phyloP scores from a whole-genome alignment of 2,888 invertebrate genomes.

The Hypena proboscidalis region DNA sequence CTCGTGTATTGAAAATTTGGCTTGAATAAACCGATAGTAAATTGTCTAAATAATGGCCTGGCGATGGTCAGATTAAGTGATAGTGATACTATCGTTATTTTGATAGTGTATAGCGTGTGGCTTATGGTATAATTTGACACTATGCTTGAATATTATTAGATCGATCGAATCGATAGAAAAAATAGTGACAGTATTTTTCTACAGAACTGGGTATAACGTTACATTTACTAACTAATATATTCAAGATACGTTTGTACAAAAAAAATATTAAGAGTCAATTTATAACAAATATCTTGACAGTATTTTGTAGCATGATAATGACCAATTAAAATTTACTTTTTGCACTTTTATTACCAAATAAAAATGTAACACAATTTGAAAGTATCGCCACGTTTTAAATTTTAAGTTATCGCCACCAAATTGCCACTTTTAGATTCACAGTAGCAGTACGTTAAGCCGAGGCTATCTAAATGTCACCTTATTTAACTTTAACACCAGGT shows the following conservation, averaged over 20 bases:
- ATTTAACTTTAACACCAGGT: slow-evolving; percentile 78
- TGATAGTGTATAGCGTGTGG: slow-evolving; percentile 2
- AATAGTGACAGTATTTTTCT: background rate
- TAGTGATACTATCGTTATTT: slow-evolving; percentile 3
- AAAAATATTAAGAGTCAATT: no score
- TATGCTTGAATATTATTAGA: background rate
- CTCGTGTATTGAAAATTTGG: slow-evolving; percentile 9
- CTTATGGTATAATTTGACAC: background rate
- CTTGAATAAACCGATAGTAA: background rate
- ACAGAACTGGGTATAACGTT: background rate
- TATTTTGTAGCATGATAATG: no score
- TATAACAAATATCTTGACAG: no score
- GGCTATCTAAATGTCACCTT: slow-evolving; percentile 72
- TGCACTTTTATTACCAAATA: no score
- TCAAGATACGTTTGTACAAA: no score
- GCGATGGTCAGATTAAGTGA: slow-evolving; percentile 1
- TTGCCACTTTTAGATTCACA: slow-evolving; percentile 42
- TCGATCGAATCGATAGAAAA: background rate
- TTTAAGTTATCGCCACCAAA: slow-evolving; percentile 26
- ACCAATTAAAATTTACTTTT: no score
- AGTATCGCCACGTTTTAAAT: slow-evolving; percentile 7
- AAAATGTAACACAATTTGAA: no score
- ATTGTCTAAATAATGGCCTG: background rate
- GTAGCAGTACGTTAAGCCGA: slow-evolving; percentile 49
- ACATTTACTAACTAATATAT: no score